Conservation (phyloP, 92 coral and sea anemone genomes). For the Bergia puertoricense region DNA sequence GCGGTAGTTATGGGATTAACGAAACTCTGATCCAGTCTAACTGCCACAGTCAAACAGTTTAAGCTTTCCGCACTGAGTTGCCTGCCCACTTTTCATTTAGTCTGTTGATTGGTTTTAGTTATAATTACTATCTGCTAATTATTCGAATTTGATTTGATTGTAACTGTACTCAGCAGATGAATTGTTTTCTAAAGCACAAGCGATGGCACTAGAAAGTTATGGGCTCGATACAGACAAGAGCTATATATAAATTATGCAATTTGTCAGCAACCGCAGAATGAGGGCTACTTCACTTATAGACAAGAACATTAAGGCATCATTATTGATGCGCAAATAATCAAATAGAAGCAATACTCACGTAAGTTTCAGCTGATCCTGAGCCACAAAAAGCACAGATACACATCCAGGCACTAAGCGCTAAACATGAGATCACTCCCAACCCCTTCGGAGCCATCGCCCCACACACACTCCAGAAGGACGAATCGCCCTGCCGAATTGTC, state of each 20-base stretch:
- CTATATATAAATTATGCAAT: too few species aligned
- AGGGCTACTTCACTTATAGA: background rate
- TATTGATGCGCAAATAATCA: background rate
- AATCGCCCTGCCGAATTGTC: conserved; percentile 15
- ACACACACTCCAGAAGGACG: conserved; percentile 31
- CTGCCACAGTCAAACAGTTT: too few species aligned
- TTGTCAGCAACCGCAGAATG: background rate
- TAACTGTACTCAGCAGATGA: too few species aligned
- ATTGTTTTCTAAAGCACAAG: too few species aligned
- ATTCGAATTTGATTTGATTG: too few species aligned
- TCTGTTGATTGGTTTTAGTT: too few species aligned
- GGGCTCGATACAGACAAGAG: too few species aligned
- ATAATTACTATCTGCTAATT: too few species aligned
- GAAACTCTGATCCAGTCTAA: too few species aligned
- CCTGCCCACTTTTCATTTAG: too few species aligned
- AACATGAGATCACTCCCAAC: conserved; percentile 15
- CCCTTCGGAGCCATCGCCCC: conserved; percentile 39
- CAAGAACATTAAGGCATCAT: background rate
- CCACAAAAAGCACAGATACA: background rate
- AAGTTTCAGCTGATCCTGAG: conserved; percentile 8
- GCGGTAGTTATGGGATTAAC: background rate
- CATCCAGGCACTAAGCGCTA: conserved; percentile 21
- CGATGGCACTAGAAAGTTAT: too few species aligned
- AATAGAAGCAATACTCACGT: background rate
- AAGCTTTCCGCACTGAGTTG: too few species aligned